Evolutionary conservation across 2,797 vertebrate species (phyloP).

Genomic region (Lithobates sylvaticus): DNA sequence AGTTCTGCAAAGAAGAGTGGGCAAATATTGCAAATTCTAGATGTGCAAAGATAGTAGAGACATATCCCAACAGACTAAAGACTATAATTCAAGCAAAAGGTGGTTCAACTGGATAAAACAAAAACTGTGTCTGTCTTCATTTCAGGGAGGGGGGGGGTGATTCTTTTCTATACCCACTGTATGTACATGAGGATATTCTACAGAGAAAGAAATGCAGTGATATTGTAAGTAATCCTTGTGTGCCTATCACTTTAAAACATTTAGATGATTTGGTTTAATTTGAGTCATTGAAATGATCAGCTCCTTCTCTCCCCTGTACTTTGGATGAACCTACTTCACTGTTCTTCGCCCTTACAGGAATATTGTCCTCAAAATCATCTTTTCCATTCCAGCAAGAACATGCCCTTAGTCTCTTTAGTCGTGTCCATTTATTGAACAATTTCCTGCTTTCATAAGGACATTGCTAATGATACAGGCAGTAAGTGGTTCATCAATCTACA

Average conservation of each 20-base stretch:
- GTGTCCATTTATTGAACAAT: slow-evolving; percentile 7
- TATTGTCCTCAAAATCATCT: background rate
- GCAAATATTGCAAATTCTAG: no score
- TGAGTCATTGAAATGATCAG: background rate
- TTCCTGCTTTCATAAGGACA: slow-evolving; percentile 14
- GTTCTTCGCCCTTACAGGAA: background rate
- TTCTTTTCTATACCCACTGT: no score
- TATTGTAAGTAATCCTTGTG: background rate
- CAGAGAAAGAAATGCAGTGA: no score
- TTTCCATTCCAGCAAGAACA: background rate
- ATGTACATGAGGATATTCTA: no score
- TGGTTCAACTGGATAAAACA: no score
- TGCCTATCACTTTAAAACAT: background rate
- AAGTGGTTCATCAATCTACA: slow-evolving; percentile 19
- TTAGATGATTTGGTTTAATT: background rate
- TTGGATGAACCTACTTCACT: background rate
- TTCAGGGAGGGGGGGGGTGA: no score
- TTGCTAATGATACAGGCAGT: slow-evolving; percentile 1
- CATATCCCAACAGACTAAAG: no score
- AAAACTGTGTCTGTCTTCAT: no score
- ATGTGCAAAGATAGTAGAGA: no score
- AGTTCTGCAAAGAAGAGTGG: no score
- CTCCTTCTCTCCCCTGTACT: background rate
- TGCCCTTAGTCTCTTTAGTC: background rate
- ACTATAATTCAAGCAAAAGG: no score